These are phyloP conservation scores for Formica selysi DNA, from an alignment of 1,140 invertebrate species.

Conservation along the genomic window DNA sequence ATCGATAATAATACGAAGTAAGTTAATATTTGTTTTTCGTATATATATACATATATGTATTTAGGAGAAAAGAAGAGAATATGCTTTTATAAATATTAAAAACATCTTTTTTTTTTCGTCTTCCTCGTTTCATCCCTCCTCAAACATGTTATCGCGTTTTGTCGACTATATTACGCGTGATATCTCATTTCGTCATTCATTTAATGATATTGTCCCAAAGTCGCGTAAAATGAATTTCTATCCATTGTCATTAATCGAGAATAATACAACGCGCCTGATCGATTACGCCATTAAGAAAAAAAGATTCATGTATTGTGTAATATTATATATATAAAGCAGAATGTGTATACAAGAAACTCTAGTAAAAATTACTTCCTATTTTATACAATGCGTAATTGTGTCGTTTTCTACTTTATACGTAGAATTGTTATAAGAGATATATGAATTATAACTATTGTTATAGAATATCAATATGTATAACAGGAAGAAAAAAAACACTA, in stretches of 20 bases:
- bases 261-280: conserved; percentile 22
- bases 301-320: conserved; percentile 51
- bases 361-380: conserved; percentile 69
- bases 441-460: conserved; percentile 68
- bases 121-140: conserved; percentile 57
- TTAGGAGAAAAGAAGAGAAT: conserved; percentile 67
- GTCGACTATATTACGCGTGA: neutral
- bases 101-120: conserved; percentile 61
- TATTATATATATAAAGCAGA: conserved; percentile 52
- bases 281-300: conserved; percentile 23
- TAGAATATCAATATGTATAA: conserved; percentile 34
- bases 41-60: conserved; percentile 71
- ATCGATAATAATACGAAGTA: conserved; percentile 79
- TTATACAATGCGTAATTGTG: conserved; percentile 67
- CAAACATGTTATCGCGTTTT: conserved; percentile 3
- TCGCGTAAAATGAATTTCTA: conserved; percentile 26
- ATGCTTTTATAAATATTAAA: conserved; percentile 78
- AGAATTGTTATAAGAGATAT: conserved; percentile 66
- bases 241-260: conserved; percentile 29
- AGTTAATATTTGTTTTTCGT: conserved; percentile 72
- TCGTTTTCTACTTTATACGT: conserved; percentile 68
- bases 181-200: neutral
- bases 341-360: conserved; percentile 36
- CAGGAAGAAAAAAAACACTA: neutral
- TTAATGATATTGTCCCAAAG: conserved; percentile 9